Evolutionary conservation across 2,797 vertebrate genomes (phyloP).

Genomic region (Enteromius argenteus): DNA sequence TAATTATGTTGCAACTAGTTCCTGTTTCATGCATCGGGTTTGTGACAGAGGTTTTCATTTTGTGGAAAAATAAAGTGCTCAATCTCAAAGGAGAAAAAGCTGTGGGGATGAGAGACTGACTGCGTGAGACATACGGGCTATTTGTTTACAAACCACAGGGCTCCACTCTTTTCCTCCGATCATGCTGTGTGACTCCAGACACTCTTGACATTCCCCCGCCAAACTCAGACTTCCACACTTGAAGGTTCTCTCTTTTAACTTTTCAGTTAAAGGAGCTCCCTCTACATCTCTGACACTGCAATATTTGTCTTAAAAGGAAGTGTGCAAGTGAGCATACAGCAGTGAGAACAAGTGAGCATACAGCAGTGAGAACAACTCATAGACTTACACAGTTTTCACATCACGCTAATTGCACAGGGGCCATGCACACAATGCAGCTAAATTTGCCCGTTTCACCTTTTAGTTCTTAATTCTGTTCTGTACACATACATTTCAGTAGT

Average conservation of each 20-base stretch:
- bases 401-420: neutral
- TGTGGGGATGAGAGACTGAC: conserved; percentile 59
- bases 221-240: neutral
- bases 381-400: neutral
- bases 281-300: neutral
- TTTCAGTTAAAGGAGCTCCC: neutral
- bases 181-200: conserved; percentile 55
- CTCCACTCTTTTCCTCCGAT: conserved; percentile 58
- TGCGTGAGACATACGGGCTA: conserved; percentile 53
- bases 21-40: conserved; percentile 63
- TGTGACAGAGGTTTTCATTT: conserved; percentile 65
- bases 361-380: neutral
- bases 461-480: neutral
- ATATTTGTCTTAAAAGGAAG: neutral
- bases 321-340: neutral
- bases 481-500: neutral
- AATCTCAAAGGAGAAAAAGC: conserved; percentile 55
- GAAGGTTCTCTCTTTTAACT: conserved; percentile 11
- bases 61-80: conserved; percentile 68
- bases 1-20: conserved; percentile 68
- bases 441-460: neutral
- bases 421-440: neutral
- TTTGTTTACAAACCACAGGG: conserved; percentile 68
- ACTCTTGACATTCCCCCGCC: conserved; percentile 41
- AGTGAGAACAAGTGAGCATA: no score